These are phyloP conservation scores for Ptychodera flava DNA, from an alignment of 35 echinoderm and acorn worm species.

Conservation along the genomic window DNA sequence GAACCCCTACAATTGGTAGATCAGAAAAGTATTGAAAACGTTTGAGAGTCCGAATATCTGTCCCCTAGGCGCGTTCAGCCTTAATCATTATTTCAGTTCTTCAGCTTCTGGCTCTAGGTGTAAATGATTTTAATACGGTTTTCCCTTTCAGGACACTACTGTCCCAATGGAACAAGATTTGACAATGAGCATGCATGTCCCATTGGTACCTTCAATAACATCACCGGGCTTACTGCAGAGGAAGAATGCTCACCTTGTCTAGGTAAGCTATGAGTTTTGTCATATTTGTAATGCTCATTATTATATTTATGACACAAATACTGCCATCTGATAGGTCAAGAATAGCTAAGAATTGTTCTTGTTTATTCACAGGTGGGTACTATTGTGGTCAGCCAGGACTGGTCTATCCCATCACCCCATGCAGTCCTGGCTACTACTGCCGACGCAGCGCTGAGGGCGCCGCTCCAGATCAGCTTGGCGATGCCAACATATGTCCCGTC, in stretches of 20 bases:
- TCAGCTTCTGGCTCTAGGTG: too few relatives aligned
- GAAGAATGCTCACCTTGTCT: constrained; percentile 81
- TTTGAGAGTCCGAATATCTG: too few relatives aligned
- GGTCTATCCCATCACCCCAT: constrained; percentile 71
- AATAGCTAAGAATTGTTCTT: too few relatives aligned
- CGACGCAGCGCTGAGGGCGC: constrained; percentile 46
- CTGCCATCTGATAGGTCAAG: too few relatives aligned
- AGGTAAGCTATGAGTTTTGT: too few relatives aligned
- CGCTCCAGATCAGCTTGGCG: constrained; percentile 62
- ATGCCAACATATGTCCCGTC: constrained; percentile 70
- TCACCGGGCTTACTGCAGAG: constrained; percentile 61
- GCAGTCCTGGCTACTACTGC: constrained; percentile 85
- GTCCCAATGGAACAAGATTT: constrained; percentile 65
- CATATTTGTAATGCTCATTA: too few relatives aligned
- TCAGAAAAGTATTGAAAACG: too few relatives aligned
- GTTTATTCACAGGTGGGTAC: constrained; percentile 50
- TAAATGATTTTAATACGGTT: too few relatives aligned
- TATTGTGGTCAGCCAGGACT: constrained; percentile 89
- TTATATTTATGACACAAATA: too few relatives aligned
- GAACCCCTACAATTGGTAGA: too few relatives aligned
- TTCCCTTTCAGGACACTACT: constrained; percentile 74
- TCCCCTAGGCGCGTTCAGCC: too few relatives aligned
- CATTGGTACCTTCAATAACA: constrained; percentile 95
- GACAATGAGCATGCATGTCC: constrained; percentile 71
- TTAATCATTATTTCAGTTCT: too few relatives aligned